Percentiles rank a stretch among this genome's conserved stretches.
Evolutionary conservation across 2,888 invertebrate species (phyloP).

Genomic region (Cylindroiulus punctatus): DNA sequence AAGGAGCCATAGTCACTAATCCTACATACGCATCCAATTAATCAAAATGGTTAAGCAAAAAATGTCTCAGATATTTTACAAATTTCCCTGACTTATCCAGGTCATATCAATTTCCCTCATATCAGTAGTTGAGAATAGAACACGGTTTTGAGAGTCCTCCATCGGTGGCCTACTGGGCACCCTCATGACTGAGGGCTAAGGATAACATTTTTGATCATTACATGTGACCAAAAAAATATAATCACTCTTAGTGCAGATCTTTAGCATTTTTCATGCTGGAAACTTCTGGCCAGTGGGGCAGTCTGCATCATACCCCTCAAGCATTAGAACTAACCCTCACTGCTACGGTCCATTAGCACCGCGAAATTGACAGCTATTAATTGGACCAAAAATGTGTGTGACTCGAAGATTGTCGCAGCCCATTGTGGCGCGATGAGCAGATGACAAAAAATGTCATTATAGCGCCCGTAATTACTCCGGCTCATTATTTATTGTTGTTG

Average conservation of each 20-base stretch:
- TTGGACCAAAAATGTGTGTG: slow-evolving; percentile 21
- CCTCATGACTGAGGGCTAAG: not conserved
- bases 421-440: not conserved
- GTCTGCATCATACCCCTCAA: not conserved
- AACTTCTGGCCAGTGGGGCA: not conserved
- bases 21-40: no score
- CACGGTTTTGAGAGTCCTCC: not conserved
- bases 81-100: no score
- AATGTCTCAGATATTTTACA: no score
- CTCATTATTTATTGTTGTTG: not conserved
- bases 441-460: not conserved
- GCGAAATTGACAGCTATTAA: slow-evolving; percentile 6
- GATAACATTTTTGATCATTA: not conserved
- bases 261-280: not conserved
- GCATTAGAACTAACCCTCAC: not conserved
- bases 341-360: not conserved
- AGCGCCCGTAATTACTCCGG: not conserved
- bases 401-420: not conserved
- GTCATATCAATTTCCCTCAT: no score
- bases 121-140: no score
- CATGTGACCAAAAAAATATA: not conserved
- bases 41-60: no score
- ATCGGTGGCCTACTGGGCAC: no score
- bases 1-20: no score
- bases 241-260: not conserved